Evolutionary conservation across 2,888 invertebrate species (phyloP).

Genomic region (Trimorus sp.): DNA sequence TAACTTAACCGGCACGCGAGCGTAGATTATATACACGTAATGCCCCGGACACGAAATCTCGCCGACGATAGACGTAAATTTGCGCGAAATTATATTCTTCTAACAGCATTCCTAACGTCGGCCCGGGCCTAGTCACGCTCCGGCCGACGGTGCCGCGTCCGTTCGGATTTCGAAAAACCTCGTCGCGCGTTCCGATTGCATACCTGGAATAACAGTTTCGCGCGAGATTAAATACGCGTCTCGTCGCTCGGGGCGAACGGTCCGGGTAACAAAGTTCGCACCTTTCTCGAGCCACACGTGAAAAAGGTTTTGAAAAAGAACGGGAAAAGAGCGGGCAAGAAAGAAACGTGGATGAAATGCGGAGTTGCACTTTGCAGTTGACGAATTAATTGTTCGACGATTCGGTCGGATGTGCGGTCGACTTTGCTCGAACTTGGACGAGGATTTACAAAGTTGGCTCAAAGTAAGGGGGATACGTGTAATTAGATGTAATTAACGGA

Average conservation of each 20-base stretch:
- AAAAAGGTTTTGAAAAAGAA: no score
- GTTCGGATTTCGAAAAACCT: slow-evolving; percentile 6
- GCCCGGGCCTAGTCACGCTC: neutral
- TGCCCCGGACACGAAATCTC: slow-evolving; percentile 34
- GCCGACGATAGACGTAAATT: slow-evolving; percentile 13
- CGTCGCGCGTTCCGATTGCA: slow-evolving; percentile 26
- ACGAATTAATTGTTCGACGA: no score
- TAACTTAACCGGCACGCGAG: slow-evolving; percentile 40
- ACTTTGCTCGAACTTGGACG: no score
- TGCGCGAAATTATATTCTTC: slow-evolving; percentile 11
- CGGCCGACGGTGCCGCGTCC: neutral
- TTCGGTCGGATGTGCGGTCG: no score
- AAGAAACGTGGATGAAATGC: no score
- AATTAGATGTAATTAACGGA: no score
- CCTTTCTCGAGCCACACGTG: no score
- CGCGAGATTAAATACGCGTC: slow-evolving; percentile 34
- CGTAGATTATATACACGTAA: slow-evolving; percentile 28
- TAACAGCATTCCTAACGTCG: slow-evolving; percentile 7
- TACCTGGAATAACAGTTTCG: slow-evolving; percentile 38
- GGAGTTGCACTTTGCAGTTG: no score
- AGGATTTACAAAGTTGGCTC: no score
- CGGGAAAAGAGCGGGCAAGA: no score
- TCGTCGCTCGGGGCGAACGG: slow-evolving; percentile 15
- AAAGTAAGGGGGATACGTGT: no score
- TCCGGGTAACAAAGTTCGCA: neutral